These are phyloP conservation scores for Paragorgia papillata DNA, from an alignment of 92 coral and sea anemone genomes.

Conservation along the genomic window DNA sequence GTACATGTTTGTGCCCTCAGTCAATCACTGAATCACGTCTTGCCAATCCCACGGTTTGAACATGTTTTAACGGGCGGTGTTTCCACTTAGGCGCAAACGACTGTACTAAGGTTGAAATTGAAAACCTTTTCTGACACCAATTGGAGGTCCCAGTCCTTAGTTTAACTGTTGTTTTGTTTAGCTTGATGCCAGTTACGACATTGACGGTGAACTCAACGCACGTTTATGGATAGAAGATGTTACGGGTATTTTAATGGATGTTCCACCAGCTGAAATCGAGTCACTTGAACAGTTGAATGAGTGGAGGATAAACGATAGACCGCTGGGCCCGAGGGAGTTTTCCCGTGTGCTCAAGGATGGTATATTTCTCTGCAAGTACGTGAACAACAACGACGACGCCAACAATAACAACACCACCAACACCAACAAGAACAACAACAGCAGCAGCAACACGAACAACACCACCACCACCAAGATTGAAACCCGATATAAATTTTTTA, in stretches of 20 bases:
- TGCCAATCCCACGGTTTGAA: too few relatives aligned
- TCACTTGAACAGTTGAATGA: constrained; percentile 41
- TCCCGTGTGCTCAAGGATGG: constrained; percentile 72
- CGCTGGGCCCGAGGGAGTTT: constrained; percentile 43
- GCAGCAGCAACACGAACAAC: background rate
- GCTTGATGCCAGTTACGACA: constrained; percentile 77
- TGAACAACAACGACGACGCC: background rate
- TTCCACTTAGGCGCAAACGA: too few relatives aligned
- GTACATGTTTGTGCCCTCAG: too few relatives aligned
- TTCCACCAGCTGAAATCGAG: constrained; percentile 36
- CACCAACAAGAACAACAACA: background rate
- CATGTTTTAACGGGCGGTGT: too few relatives aligned
- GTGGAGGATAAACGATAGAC: constrained; percentile 37
- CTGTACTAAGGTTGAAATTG: too few relatives aligned
- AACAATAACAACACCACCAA: background rate
- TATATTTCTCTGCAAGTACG: constrained; percentile 79
- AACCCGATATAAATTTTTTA: too few relatives aligned
- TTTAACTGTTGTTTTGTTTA: constrained; percentile 9
- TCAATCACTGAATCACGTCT: too few relatives aligned
- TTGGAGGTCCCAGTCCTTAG: too few relatives aligned
- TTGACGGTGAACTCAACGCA: constrained; percentile 64
- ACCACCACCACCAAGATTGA: background rate
- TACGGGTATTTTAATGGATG: constrained; percentile 45
- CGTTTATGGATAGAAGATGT: constrained; percentile 71
- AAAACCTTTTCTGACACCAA: too few relatives aligned